Base-by-base conservation (phyloP, 1,140 invertebrate genomes). In the Scylla paramamosain region DNA sequence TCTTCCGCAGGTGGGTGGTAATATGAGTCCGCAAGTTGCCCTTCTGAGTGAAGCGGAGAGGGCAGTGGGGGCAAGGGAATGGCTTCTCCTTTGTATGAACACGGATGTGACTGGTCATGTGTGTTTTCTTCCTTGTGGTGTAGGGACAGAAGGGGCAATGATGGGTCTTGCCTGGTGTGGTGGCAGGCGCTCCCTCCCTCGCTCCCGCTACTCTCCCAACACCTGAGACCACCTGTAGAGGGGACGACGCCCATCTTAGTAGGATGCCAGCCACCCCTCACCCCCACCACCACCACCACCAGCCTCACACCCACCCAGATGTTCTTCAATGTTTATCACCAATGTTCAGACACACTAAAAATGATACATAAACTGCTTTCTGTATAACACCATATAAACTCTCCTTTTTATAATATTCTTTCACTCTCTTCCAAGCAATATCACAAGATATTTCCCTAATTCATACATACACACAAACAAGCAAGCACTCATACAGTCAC, bases 211-310 rank as follows among this genome's bases (percentile, higher is more conserved):
- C 93, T 94, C 88, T 92, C 83, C 77, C 92, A 95, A 82, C 89
- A 67, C 90, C 94, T 52, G 52, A 87, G 90, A 95, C 46, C 94
- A 95, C 94, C 94, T 95, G 94, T 95, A 88, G 67, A 77, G 91
- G 94, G 94, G 90, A 95, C 91, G 90, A 95, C 48, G 91, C 91
- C 94, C 90, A 88, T 92, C 94, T 95, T 95, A 95, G 94, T 95
- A 95, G 93, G 67, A 77, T n/a, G 67, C 67, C 67, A 77, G 67
- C 67, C 67, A 77, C 67, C 67, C 67, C 16, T 77, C 67, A 77
- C 67, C 67, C 25, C 67, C 20, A n/a, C 67, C 67, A n/a, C 67
- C n/a, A 20, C 12, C 67, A 25, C 52, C 16, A 59, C 52, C 52
- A 59, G 0, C 52, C 52, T 59, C 52, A 12, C 25, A 25, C 67